These are phyloP conservation scores for Geotrypetes seraphini DNA, from an alignment of 2,797 vertebrate species.

Conservation along the genomic window DNA sequence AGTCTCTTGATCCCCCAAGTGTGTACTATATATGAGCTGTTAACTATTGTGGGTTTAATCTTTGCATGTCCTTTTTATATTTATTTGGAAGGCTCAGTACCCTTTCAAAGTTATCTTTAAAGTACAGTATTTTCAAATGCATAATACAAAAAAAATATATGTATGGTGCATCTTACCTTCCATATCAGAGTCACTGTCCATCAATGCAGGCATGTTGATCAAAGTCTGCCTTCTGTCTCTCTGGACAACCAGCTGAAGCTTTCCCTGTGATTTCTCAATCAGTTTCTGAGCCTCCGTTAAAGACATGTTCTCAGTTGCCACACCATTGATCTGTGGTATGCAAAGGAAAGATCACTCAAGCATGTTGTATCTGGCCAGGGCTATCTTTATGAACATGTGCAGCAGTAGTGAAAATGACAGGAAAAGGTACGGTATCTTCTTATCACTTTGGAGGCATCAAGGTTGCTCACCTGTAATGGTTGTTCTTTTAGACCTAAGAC, in stretches of 20 bases:
- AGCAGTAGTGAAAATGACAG: too few species aligned
- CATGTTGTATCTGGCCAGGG: too few species aligned
- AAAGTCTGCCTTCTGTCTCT: constrained; percentile 80
- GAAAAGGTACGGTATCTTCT: too few species aligned
- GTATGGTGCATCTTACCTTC: constrained; percentile 82
- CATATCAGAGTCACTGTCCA: constrained; percentile 87
- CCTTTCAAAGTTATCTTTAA: background rate
- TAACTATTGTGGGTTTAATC: too few species aligned
- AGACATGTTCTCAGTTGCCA: constrained; percentile 91
- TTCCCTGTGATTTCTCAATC: constrained; percentile 87
- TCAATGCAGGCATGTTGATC: constrained; percentile 78
- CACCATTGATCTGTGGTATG: constrained; percentile 77
- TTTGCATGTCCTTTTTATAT: too few species aligned
- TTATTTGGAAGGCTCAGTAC: background rate
- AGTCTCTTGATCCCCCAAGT: too few species aligned
- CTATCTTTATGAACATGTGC: too few species aligned
- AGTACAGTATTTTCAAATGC: background rate
- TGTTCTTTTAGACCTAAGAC: too few species aligned
- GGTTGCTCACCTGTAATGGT: too few species aligned
- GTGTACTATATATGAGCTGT: too few species aligned
- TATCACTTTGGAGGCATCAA: too few species aligned
- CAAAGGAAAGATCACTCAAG: too few species aligned
- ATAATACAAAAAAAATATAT: background rate
- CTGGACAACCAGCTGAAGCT: constrained; percentile 83
- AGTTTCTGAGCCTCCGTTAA: constrained; percentile 81